Conservation (phyloP, 2,113 vertebrate genomes). For the Nothocercus julius region DNA sequence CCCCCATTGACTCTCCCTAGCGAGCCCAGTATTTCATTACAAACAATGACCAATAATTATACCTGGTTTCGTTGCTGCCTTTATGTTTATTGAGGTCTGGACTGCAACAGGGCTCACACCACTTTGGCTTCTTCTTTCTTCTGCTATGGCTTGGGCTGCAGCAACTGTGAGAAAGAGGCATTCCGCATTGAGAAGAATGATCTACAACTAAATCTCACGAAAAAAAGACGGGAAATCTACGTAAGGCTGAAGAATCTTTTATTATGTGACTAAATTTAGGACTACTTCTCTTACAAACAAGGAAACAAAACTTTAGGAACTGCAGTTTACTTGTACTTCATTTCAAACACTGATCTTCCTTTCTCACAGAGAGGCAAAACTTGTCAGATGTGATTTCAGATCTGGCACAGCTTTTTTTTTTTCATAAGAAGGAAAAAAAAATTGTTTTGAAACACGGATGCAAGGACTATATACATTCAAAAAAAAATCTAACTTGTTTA, state of each 20-base stretch:
- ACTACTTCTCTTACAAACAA: background rate
- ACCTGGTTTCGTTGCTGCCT: constrained; percentile 86
- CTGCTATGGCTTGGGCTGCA: constrained; percentile 88
- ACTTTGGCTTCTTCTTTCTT: constrained; percentile 87
- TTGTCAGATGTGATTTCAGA: background rate
- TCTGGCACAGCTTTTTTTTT: background rate
- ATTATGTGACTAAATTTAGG: background rate
- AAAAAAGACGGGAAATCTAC: background rate
- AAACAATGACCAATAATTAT: constrained; percentile 45
- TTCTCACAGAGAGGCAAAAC: background rate
- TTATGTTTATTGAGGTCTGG: constrained; percentile 58
- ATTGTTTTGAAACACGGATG: background rate
- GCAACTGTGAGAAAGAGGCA: constrained; percentile 80
- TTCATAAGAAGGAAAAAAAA: background rate
- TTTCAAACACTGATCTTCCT: background rate
- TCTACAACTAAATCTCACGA: background rate
- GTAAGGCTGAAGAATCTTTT: background rate
- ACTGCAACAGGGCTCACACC: constrained; percentile 72
- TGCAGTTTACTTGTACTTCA: background rate
- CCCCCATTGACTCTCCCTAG: background rate
- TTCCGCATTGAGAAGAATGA: background rate
- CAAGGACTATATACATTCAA: background rate
- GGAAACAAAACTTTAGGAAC: background rate
- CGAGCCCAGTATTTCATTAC: background rate
- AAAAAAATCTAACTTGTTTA: background rate